phyloP scores from a whole-genome alignment of 1,140 invertebrate species.

The Melitaea cinxia region DNA sequence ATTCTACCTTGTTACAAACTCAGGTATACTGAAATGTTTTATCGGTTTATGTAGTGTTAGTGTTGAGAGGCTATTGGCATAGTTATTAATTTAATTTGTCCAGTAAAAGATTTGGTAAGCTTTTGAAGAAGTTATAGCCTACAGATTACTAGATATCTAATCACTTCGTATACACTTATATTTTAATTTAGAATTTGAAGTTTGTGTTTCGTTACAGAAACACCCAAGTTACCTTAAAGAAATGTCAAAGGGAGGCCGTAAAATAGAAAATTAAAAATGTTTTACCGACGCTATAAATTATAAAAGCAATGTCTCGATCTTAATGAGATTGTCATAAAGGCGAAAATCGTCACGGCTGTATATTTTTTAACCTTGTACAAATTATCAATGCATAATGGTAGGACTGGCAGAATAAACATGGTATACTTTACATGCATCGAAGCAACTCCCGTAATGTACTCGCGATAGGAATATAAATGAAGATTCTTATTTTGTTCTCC shows the following conservation, averaged over 20 bases:
- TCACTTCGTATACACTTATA: neutral
- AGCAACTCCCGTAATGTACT: conserved; percentile 76
- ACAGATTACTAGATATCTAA: too few relatives aligned
- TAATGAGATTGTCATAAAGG: conserved; percentile 39
- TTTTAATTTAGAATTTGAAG: neutral
- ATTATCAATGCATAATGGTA: conserved; percentile 73
- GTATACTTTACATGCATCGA: conserved; percentile 77
- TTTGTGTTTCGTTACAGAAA: conserved; percentile 24
- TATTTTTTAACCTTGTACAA: conserved; percentile 36
- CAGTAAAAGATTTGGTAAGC: too few relatives aligned
- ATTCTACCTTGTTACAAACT: too few relatives aligned
- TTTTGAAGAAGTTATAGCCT: too few relatives aligned
- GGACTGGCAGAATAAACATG: conserved; percentile 76
- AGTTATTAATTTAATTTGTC: too few relatives aligned
- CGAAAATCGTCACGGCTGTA: conserved; percentile 25
- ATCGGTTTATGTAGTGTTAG: too few relatives aligned
- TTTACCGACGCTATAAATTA: conserved; percentile 40
- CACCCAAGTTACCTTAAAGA: conserved; percentile 52
- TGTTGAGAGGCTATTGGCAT: too few relatives aligned
- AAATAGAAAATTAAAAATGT: conserved; percentile 49
- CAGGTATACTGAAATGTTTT: too few relatives aligned
- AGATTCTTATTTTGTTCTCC: conserved; percentile 60
- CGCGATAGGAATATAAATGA: conserved; percentile 72
- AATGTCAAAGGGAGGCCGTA: conserved; percentile 71
- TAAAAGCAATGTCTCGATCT: conserved; percentile 36